Conservation (phyloP, 2,888 invertebrate species). For the Patella pellucida region DNA sequence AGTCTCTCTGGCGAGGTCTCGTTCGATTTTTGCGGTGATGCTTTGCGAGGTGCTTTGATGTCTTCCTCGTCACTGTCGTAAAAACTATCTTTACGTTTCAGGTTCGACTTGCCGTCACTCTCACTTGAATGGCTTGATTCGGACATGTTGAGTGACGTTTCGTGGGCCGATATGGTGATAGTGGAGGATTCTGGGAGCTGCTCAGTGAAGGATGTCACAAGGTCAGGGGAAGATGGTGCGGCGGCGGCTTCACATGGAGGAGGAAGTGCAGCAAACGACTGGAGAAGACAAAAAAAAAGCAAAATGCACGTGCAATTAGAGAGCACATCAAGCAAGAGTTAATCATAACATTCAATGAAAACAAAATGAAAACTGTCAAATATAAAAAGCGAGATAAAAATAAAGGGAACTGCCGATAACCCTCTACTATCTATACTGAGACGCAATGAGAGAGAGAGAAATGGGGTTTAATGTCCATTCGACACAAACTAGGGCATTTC, state of each 20-base stretch:
- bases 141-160: neutral
- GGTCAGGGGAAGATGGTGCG: conserved; percentile 14
- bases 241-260: conserved; percentile 14
- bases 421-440: no score
- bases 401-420: no score
- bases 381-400: no score
- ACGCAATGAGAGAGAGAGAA: no score
- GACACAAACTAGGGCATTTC: no score
- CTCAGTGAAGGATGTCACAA: conserved; percentile 17
- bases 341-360: neutral
- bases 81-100: conserved; percentile 56
- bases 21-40: conserved; percentile 25
- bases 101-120: conserved; percentile 22
- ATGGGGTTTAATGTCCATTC: no score
- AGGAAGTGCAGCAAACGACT: conserved; percentile 21
- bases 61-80: conserved; percentile 61
- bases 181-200: conserved; percentile 22
- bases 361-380: no score
- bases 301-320: conserved; percentile 11
- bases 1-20: neutral
- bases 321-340: conserved; percentile 4
- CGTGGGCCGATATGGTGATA: conserved; percentile 14
- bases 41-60: conserved; percentile 24
- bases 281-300: conserved; percentile 13
- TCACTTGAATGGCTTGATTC: conserved; percentile 8